Percentiles rank a stretch among this genome's conserved stretches.
phyloP scores from a whole-genome alignment of 37 sponge, comb jelly and placozoan species.

The Haliclona indistincta region DNA sequence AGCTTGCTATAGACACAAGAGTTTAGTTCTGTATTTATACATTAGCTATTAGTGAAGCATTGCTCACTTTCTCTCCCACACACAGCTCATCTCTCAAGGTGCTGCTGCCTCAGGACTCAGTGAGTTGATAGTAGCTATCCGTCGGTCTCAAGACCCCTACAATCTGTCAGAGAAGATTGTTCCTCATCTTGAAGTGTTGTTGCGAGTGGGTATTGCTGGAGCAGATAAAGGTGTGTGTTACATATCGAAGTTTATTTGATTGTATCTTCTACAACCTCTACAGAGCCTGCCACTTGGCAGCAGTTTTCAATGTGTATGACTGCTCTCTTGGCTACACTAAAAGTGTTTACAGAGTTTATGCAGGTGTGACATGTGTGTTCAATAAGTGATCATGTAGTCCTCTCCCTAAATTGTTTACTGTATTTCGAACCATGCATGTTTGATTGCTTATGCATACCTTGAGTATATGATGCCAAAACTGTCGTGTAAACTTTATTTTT shows the following conservation, averaged over 20 bases:
- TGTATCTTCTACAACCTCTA: not conserved
- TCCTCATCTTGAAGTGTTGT: conserved; percentile 56
- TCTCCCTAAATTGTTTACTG: not conserved
- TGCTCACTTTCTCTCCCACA: not conserved
- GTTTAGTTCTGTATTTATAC: too few relatives aligned
- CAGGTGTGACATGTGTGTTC: conserved; percentile 42
- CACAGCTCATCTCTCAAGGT: conserved; percentile 55
- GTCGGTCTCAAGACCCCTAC: conserved; percentile 59
- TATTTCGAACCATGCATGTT: not conserved
- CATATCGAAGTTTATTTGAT: not conserved
- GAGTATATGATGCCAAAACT: too few relatives aligned
- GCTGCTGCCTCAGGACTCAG: conserved; percentile 56
- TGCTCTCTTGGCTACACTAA: conserved; percentile 39
- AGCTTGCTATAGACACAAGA: too few relatives aligned
- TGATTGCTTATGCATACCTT: not conserved
- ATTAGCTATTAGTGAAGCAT: too few relatives aligned
- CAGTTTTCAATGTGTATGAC: conserved; percentile 25
- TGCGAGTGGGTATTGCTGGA: conserved; percentile 24
- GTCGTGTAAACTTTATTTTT: too few relatives aligned
- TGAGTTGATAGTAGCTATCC: conserved; percentile 70
- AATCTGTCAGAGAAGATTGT: conserved; percentile 60
- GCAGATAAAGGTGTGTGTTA: conserved; percentile 12
- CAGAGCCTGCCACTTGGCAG: conserved; percentile 18
- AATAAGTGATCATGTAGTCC: not conserved
- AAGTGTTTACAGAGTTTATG: conserved; percentile 58